Evolutionary conservation across 2,888 invertebrate species (phyloP).

Genomic region (Caradrina kadenii): DNA sequence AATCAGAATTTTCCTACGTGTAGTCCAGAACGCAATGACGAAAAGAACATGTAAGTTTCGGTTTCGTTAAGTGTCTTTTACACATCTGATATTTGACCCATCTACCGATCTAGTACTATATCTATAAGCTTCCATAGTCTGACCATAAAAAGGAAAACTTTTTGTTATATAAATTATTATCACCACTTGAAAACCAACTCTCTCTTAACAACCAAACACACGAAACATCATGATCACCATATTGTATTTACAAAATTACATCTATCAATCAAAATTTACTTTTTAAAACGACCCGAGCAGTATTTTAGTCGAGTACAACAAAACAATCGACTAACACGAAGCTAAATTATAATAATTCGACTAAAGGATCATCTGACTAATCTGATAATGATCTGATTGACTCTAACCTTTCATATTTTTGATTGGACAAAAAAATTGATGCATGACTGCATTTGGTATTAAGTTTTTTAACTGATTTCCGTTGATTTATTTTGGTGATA

Average conservation of each 20-base stretch:
- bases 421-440: constrained; percentile 57
- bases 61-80: no score
- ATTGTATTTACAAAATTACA: constrained; percentile 58
- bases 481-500: constrained; percentile 52
- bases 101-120: no score
- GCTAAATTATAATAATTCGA: constrained; percentile 80
- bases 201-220: constrained; percentile 37
- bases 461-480: constrained; percentile 33
- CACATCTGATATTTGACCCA: no score
- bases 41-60: no score
- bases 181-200: constrained; percentile 10
- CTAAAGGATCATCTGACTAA: constrained; percentile 74
- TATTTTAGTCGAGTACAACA: constrained; percentile 63
- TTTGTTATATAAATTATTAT: neutral
- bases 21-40: no score
- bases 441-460: constrained; percentile 57
- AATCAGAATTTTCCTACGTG: no score
- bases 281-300: constrained; percentile 61
- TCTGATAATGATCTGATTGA: constrained; percentile 77
- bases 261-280: constrained; percentile 70
- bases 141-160: no score
- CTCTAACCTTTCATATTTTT: constrained; percentile 68
- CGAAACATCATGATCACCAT: constrained; percentile 30
- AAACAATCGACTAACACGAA: constrained; percentile 64
- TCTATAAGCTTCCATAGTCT: no score